Evolutionary conservation across 2,888 invertebrate genomes (phyloP).

Genomic region (Rhagonycha lutea): DNA sequence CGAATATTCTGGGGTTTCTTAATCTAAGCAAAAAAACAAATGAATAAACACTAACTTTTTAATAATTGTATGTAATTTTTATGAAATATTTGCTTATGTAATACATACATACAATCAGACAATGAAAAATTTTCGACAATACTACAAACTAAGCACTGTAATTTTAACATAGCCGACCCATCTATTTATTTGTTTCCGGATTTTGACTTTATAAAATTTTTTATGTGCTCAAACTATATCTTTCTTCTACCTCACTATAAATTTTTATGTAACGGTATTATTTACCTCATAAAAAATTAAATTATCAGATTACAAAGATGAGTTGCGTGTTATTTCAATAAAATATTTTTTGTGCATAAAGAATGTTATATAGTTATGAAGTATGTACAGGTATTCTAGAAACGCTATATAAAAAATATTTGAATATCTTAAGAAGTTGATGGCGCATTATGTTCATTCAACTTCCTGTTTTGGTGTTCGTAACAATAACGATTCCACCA

Average conservation of each 20-base stretch:
- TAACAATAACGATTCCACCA: not conserved
- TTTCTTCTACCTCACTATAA: not conserved
- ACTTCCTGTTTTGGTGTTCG: not conserved
- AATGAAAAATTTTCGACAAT: not conserved
- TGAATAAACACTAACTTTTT: not conserved
- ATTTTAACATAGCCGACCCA: not conserved
- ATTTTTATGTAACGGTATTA: not conserved
- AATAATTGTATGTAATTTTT: not conserved
- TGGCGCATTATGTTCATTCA: not conserved
- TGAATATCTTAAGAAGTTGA: not conserved
- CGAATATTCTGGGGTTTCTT: not conserved
- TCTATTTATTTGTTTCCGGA: not conserved
- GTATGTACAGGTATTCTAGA: not conserved
- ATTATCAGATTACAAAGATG: not conserved
- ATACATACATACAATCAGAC: not conserved
- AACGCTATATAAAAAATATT: not conserved
- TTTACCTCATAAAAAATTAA: not conserved
- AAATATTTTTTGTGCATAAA: not conserved
- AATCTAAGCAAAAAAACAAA: not conserved
- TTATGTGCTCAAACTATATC: not conserved
- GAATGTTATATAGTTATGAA: not conserved
- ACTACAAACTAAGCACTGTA: not conserved
- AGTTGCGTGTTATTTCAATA: not conserved
- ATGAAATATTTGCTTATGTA: not conserved
- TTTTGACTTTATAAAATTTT: not conserved